phyloP scores from a whole-genome alignment of 2,888 invertebrate species.

The Eulithis testata region DNA sequence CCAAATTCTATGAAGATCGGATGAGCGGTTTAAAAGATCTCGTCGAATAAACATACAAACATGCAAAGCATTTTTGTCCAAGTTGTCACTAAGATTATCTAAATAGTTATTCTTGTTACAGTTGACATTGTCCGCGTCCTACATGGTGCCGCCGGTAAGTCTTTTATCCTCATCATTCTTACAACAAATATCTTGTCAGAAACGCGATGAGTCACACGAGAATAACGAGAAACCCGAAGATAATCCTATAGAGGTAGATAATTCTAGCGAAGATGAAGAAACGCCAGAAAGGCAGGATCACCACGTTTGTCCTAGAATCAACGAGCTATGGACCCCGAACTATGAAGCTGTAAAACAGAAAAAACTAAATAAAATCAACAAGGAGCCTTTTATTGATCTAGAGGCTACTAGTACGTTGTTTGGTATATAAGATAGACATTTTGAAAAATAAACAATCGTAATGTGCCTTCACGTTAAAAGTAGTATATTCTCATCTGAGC shows the following conservation, averaged over 20 bases:
- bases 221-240: conserved; percentile 47
- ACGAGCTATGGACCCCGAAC: conserved; percentile 72
- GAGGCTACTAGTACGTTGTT: conserved; percentile 62
- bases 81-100: too few species aligned
- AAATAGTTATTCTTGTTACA: conserved; percentile 47
- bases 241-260: conserved; percentile 53
- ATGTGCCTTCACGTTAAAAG: too few species aligned
- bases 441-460: too few species aligned
- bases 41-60: too few species aligned
- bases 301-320: conserved; percentile 49
- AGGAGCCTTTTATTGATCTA: conserved; percentile 63
- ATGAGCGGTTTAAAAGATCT: too few species aligned
- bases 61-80: too few species aligned
- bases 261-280: conserved; percentile 70
- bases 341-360: conserved; percentile 78
- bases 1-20: too few species aligned
- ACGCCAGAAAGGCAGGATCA: conserved; percentile 43
- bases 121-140: conserved; percentile 74
- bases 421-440: conserved; percentile 40
- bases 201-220: conserved; percentile 47
- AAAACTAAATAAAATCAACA: conserved; percentile 67
- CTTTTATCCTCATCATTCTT: conserved; percentile 73
- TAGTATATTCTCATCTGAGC: too few species aligned
- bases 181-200: conserved; percentile 69
- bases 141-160: conserved; percentile 76